phyloP scores from a whole-genome alignment of 2,888 invertebrate genomes.

The Augiades crinisus region DNA sequence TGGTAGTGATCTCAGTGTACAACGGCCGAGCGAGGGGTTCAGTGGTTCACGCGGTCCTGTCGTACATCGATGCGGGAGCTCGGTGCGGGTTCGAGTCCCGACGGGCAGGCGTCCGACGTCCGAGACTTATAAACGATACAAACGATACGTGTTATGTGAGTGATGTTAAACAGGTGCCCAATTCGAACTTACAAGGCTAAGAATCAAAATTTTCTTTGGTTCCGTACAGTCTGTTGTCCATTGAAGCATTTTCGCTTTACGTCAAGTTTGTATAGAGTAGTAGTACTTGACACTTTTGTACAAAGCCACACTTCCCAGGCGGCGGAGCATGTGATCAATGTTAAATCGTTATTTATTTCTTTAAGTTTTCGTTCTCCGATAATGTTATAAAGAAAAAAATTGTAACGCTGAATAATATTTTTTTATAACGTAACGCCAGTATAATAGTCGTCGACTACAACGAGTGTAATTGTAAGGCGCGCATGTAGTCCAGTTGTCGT shows the following conservation, averaged over 20 bases:
- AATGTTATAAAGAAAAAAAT: slow-evolving; percentile 16
- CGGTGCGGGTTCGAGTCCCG: too few relatives aligned
- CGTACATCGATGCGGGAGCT: too few relatives aligned
- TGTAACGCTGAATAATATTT: slow-evolving; percentile 24
- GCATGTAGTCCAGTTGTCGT: too few relatives aligned
- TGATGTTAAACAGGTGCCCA: slow-evolving; percentile 11
- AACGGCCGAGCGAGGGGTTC: too few relatives aligned
- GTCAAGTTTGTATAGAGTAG: slow-evolving; percentile 14
- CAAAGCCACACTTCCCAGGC: slow-evolving; percentile 11
- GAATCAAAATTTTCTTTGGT: slow-evolving; percentile 11
- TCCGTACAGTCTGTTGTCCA: slow-evolving; percentile 16
- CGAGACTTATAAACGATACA: not conserved
- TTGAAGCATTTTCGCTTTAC: slow-evolving; percentile 11
- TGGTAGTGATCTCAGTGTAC: slow-evolving; percentile 4
- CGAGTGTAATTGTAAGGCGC: too few relatives aligned
- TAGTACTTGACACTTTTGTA: slow-evolving; percentile 17
- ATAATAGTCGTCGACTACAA: too few relatives aligned
- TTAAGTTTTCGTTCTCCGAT: slow-evolving; percentile 33
- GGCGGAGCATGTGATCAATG: slow-evolving; percentile 31
- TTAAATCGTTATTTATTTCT: slow-evolving; percentile 45
- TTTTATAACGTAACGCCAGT: slow-evolving; percentile 14
- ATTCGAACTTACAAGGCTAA: slow-evolving; percentile 20
- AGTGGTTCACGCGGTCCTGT: too few relatives aligned
- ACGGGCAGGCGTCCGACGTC: not conserved
- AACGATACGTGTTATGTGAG: not conserved